phyloP scores from a whole-genome alignment of 1,140 invertebrate genomes.

The Heliconius melpomene region DNA sequence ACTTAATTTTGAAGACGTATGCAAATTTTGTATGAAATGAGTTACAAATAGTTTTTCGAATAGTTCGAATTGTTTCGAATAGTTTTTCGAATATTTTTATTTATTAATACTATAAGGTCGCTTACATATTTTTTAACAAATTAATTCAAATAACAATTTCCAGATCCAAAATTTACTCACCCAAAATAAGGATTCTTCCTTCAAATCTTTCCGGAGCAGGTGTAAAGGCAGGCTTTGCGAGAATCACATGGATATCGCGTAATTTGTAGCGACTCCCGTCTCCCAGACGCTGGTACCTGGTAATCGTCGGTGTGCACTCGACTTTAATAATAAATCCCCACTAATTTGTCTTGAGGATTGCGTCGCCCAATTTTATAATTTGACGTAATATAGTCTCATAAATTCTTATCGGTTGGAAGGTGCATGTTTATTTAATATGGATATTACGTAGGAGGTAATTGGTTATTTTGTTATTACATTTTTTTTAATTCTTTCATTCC shows the following conservation, averaged over 20 bases:
- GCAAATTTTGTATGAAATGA: too few species aligned
- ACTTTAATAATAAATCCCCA: slow-evolving; percentile 50
- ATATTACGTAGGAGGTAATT: neutral
- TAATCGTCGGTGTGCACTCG: slow-evolving; percentile 4
- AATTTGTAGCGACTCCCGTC: slow-evolving; percentile 3
- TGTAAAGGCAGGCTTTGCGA: slow-evolving; percentile 6
- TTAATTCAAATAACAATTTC: neutral
- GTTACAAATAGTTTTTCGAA: too few species aligned
- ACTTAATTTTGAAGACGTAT: too few species aligned
- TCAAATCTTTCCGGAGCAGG: neutral
- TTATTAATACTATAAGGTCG: too few species aligned
- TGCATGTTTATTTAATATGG: slow-evolving; percentile 20
- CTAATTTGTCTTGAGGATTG: slow-evolving; percentile 51
- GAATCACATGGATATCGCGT: slow-evolving; percentile 11
- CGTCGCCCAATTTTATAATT: slow-evolving; percentile 62
- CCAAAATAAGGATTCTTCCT: neutral
- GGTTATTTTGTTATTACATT: neutral
- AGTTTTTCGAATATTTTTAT: too few species aligned
- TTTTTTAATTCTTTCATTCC: neutral
- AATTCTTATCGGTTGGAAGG: slow-evolving; percentile 54
- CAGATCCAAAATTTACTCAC: neutral
- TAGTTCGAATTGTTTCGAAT: too few species aligned
- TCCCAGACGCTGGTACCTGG: neutral
- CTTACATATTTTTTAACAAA: too few species aligned
- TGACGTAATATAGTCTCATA: slow-evolving; percentile 58